A percentile compares a stretch with the other conserved stretches of the same genome.
Evolutionary conservation across 1,140 invertebrate genomes (phyloP).

Genomic region (Rhizoglyphus robini): DNA sequence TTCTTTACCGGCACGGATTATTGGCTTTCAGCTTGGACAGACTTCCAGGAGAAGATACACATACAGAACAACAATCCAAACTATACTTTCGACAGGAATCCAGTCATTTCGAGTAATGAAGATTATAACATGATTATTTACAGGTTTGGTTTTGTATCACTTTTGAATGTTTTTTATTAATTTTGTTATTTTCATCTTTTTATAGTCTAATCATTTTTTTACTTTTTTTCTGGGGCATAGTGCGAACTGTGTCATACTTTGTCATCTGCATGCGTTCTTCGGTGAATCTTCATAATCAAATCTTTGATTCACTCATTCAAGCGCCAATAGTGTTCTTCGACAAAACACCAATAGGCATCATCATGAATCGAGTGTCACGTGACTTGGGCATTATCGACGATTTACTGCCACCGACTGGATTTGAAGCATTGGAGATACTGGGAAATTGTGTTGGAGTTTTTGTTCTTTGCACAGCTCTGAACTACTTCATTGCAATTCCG

Average conservation of each 20-base stretch:
- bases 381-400: conserved; percentile 25
- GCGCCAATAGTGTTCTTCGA: conserved; percentile 79
- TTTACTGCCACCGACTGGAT: conserved; percentile 32
- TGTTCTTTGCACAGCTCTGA: background rate
- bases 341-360: conserved; percentile 52
- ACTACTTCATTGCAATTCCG: conserved; percentile 31
- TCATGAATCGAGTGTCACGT: too few relatives aligned
- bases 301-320: conserved; percentile 63
- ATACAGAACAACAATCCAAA: background rate
- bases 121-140: background rate
- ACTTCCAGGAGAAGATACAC: conserved; percentile 3
- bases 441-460: conserved; percentile 11
- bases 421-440: conserved; percentile 51
- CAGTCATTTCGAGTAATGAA: background rate
- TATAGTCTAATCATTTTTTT: too few relatives aligned
- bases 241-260: too few relatives aligned
- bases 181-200: conserved; percentile 56
- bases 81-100: background rate
- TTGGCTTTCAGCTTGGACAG: conserved; percentile 27
- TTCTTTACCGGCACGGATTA: too few relatives aligned
- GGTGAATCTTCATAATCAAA: conserved; percentile 58
- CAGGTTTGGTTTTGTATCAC: conserved; percentile 23
- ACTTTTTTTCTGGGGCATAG: too few relatives aligned
- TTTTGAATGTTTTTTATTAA: conserved; percentile 35
- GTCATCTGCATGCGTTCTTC: conserved; percentile 64